These are phyloP conservation scores for Threskiornis aethiopicus DNA, from an alignment of 2,797 vertebrate genomes.

Conservation along the genomic window DNA sequence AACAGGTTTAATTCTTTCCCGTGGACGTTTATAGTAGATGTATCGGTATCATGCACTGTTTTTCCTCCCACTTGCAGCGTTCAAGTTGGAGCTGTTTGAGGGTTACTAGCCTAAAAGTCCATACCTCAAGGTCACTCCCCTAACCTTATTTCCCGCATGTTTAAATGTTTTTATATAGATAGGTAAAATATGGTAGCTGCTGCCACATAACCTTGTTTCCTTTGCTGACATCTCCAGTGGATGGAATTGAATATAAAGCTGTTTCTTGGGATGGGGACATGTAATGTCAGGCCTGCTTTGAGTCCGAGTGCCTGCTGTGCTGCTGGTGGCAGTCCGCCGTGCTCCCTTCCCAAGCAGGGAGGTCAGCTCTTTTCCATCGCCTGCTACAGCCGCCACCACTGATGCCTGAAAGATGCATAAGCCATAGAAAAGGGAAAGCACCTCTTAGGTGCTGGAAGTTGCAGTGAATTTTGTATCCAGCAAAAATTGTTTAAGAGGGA, in stretches of 20 bases:
- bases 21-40: background rate
- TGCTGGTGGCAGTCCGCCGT: background rate
- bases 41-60: background rate
- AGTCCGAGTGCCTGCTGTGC: background rate
- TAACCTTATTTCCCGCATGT: slow-evolving; percentile 34
- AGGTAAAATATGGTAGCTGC: slow-evolving; percentile 46
- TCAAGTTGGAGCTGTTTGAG: background rate
- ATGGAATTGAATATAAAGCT: slow-evolving; percentile 38
- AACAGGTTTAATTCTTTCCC: background rate
- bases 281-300: background rate
- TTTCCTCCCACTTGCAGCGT: background rate
- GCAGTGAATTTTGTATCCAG: background rate
- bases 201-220: slow-evolving; percentile 40
- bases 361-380: background rate
- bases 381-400: background rate
- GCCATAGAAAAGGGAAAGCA: background rate
- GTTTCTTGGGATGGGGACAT: background rate
- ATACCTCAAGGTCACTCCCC: slow-evolving; percentile 31
- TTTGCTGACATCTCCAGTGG: slow-evolving; percentile 18
- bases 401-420: fast-evolving
- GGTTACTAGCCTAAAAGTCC: background rate
- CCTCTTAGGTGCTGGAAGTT: background rate
- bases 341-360: background rate
- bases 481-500: background rate
- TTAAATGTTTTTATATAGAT: slow-evolving; percentile 62